Percentiles rank a stretch among this genome's conserved stretches.
Evolutionary conservation across 2,797 vertebrate genomes (phyloP).

Genomic region (Hephaestus fuliginosus): DNA sequence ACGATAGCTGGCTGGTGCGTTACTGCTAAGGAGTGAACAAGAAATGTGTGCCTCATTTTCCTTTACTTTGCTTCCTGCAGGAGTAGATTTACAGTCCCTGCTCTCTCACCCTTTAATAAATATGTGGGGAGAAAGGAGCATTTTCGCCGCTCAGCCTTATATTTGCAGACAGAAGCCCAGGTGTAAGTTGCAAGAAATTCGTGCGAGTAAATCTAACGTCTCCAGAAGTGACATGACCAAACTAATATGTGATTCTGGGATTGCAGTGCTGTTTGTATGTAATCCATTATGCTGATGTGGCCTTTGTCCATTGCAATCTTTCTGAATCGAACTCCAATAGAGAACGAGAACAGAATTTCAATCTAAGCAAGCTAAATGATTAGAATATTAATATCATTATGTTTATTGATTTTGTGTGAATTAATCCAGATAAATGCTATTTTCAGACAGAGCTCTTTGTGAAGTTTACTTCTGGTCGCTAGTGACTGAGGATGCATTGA

Average conservation of each 20-base stretch:
- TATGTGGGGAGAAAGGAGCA: not conserved
- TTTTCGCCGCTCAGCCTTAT: not conserved
- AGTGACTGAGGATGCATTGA: not conserved
- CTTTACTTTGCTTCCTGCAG: constrained; percentile 32
- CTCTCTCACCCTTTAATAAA: constrained; percentile 18
- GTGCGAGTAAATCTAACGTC: not conserved
- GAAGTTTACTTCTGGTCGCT: not conserved
- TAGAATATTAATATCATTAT: constrained; percentile 22
- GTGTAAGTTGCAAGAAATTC: not conserved
- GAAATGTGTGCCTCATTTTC: constrained; percentile 29
- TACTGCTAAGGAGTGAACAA: constrained; percentile 33
- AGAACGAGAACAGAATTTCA: constrained; percentile 32
- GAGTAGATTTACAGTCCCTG: constrained; percentile 9
- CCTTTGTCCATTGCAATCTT: constrained; percentile 49
- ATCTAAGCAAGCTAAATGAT: constrained; percentile 26
- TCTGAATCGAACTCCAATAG: constrained; percentile 27
- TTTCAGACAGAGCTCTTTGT: constrained; percentile 20
- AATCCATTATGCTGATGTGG: constrained; percentile 49
- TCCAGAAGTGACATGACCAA: not conserved
- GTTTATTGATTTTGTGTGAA: constrained; percentile 25
- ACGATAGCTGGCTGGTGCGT: constrained; percentile 33
- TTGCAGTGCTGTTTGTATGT: constrained; percentile 2
- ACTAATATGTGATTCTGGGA: not conserved
- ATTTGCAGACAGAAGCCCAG: not conserved
- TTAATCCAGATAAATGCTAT: constrained; percentile 8